A percentile compares a stretch with the other conserved stretches of the same genome.
These are phyloP conservation scores for Toxotes chatareus DNA, from an alignment of 2,113 vertebrate genomes.

Conservation along the genomic window DNA sequence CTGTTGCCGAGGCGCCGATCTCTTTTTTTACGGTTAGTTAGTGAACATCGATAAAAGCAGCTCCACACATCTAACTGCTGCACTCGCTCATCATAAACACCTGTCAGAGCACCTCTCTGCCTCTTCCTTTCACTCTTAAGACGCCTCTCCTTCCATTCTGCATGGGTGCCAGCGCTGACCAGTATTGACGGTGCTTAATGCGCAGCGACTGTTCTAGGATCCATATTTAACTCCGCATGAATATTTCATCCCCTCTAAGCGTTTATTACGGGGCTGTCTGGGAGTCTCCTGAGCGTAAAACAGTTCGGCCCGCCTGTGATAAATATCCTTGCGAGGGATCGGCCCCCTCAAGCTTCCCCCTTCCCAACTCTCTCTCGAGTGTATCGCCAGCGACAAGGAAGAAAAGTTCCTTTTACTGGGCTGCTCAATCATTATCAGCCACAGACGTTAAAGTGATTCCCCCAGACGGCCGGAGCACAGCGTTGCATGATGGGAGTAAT, in stretches of 20 bases:
- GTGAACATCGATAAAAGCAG: constrained; percentile 59
- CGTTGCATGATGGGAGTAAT: constrained; percentile 63
- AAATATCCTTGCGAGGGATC: constrained; percentile 71
- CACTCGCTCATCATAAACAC: constrained; percentile 54
- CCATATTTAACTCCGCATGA: constrained; percentile 82
- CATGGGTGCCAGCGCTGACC: constrained; percentile 72
- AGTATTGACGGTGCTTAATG: constrained; percentile 78
- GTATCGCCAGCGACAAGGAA: constrained; percentile 38
- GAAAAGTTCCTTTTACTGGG: constrained; percentile 48
- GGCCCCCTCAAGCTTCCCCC: constrained; percentile 59
- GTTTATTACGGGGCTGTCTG: constrained; percentile 77
- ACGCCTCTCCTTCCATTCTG: constrained; percentile 43
- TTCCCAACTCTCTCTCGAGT: constrained; percentile 36
- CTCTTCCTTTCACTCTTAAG: constrained; percentile 5
- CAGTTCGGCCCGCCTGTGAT: constrained; percentile 67
- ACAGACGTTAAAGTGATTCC: constrained; percentile 51
- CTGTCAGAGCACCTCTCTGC: constrained; percentile 26
- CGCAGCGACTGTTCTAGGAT: constrained; percentile 70
- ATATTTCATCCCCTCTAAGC: constrained; percentile 80
- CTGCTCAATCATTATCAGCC: constrained; percentile 61
- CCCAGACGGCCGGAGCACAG: constrained; percentile 34
- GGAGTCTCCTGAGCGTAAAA: constrained; percentile 72
- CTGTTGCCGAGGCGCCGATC: constrained; percentile 43
- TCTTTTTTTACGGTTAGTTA: constrained; percentile 62
- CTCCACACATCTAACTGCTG: constrained; percentile 57